Conservation (phyloP, 2,113 vertebrate species). For the Lagopus muta region DNA sequence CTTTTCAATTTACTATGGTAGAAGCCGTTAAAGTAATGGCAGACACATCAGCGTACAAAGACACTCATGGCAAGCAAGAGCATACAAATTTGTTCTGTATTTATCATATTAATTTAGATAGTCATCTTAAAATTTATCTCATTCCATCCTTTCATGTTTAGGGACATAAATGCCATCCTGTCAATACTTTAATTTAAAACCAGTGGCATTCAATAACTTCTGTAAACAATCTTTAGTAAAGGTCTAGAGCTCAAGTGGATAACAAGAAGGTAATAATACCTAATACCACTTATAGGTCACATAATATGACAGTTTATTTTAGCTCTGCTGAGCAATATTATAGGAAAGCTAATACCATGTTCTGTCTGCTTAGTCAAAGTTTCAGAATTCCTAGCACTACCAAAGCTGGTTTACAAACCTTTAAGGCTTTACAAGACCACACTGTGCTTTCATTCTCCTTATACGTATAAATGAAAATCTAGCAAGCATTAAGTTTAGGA, state of each 20-base stretch:
- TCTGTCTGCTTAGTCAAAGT: not conserved
- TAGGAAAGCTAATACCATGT: constrained; percentile 49
- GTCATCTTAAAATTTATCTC: constrained; percentile 36
- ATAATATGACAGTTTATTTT: constrained; percentile 63
- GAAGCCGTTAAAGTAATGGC: constrained; percentile 54
- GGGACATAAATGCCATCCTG: constrained; percentile 29
- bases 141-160: constrained; percentile 46
- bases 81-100: not conserved
- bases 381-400: constrained; percentile 31
- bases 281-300: constrained; percentile 66
- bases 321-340: constrained; percentile 51
- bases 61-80: constrained; percentile 35
- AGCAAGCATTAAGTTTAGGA: not conserved
- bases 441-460: not conserved
- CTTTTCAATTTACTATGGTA: constrained; percentile 53
- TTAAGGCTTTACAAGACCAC: not conserved
- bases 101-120: constrained; percentile 10
- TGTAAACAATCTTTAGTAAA: constrained; percentile 66
- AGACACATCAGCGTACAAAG: constrained; percentile 28
- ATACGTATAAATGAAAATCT: not conserved
- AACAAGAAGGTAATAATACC: constrained; percentile 62
- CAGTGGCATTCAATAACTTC: constrained; percentile 45
- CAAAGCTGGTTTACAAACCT: not conserved
- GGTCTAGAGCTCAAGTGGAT: constrained; percentile 42
- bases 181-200: constrained; percentile 55